Conservation (phyloP, 1,140 invertebrate species). For the Ceratina japonica region DNA sequence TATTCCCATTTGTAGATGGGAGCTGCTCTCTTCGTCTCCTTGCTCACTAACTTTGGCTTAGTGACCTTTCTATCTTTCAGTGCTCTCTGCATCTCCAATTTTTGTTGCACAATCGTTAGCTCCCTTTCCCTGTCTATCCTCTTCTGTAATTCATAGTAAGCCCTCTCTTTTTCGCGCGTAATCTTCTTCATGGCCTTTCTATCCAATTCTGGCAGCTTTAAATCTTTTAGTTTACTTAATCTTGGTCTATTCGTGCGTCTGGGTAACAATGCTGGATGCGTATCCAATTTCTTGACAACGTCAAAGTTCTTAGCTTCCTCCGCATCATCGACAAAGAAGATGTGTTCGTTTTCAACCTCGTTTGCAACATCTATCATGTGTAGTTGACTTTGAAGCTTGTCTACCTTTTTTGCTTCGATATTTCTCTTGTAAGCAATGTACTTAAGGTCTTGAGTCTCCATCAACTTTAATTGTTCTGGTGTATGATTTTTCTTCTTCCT, state of each 20-base stretch:
- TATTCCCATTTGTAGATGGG: too few species aligned
- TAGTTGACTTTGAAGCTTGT: constrained; percentile 89
- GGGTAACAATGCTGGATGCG: constrained; percentile 85
- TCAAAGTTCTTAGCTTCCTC: constrained; percentile 85
- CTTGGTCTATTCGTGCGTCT: constrained; percentile 86
- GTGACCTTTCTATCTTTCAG: constrained; percentile 84
- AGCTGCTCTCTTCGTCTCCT: constrained; percentile 85
- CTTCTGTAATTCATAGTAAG: constrained; percentile 90
- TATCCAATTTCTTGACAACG: constrained; percentile 86
- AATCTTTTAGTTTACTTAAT: constrained; percentile 82
- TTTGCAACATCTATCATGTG: constrained; percentile 90
- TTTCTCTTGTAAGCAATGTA: constrained; percentile 93
- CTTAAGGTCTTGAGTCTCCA: constrained; percentile 94
- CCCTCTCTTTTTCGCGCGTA: constrained; percentile 82
- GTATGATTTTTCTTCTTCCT: constrained; percentile 86
- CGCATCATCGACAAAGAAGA: constrained; percentile 89
- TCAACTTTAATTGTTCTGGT: constrained; percentile 90
- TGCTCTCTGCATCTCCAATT: constrained; percentile 89
- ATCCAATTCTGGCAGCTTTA: constrained; percentile 81
- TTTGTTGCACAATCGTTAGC: constrained; percentile 89
- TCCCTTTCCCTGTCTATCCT: constrained; percentile 91
- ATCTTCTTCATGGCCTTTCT: constrained; percentile 79
- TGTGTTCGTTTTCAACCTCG: constrained; percentile 86
- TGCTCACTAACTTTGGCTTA: constrained; percentile 84
- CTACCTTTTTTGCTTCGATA: constrained; percentile 93